Percentiles rank a stretch among this genome's conserved stretches.
Conservation (phyloP, 2,797 vertebrate species). For the Esox masquinongy region DNA sequence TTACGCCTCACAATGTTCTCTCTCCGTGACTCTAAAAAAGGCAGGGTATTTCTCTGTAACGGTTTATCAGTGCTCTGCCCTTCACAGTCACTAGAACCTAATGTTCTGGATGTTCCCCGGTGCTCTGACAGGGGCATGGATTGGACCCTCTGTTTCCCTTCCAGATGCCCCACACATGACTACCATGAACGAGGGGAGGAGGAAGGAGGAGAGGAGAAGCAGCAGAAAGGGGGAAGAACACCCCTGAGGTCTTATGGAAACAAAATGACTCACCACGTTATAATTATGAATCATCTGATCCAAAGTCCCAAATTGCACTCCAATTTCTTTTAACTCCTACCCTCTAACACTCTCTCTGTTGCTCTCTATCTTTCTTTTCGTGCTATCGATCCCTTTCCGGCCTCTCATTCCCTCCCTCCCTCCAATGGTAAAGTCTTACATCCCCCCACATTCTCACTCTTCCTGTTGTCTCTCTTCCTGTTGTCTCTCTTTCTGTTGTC, state of each 20-base stretch:
- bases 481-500: not conserved
- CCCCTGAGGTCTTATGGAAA: conserved; percentile 40
- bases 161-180: conserved; percentile 56
- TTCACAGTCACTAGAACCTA: conserved; percentile 31
- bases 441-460: not conserved
- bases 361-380: not conserved
- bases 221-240: not conserved
- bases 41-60: conserved; percentile 34
- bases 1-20: conserved; percentile 58
- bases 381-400: not conserved
- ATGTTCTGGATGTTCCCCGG: conserved; percentile 33
- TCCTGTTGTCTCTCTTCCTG: too few relatives aligned
- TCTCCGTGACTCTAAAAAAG: conserved; percentile 65
- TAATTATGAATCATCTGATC: conserved; percentile 61
- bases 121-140: conserved; percentile 10
- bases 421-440: not conserved
- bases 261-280: conserved; percentile 57
- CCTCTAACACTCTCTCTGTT: conserved; percentile 5
- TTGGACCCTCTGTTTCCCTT: conserved; percentile 47
- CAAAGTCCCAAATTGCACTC: conserved; percentile 44
- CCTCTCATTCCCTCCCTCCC: not conserved
- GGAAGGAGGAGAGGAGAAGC: conserved; percentile 2
- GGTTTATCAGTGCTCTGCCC: conserved; percentile 46
- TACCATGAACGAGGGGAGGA: conserved; percentile 3
- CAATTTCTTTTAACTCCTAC: conserved; percentile 13